Evolutionary conservation across 2,113 vertebrate genomes (phyloP).

Genomic region (Urocitellus parryii): DNA sequence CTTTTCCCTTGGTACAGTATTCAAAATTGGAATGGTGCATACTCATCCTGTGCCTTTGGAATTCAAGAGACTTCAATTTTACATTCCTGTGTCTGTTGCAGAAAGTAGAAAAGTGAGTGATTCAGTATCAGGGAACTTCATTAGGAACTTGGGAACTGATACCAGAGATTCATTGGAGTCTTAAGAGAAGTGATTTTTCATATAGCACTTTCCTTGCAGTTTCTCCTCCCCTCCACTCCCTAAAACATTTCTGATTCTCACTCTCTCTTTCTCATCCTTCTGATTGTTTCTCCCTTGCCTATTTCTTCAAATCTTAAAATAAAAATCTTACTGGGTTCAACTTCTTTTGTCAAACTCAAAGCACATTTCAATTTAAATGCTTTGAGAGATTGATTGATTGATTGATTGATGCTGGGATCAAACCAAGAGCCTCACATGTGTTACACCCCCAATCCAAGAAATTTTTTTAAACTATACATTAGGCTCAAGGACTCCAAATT

Average conservation of each 20-base stretch:
- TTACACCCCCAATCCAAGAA: neutral
- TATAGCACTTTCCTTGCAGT: neutral
- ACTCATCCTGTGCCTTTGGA: neutral
- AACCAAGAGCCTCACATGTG: neutral
- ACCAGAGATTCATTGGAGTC: neutral
- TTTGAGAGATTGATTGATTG: neutral
- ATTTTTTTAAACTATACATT: neutral
- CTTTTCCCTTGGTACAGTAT: too few relatives aligned
- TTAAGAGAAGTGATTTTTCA: constrained; percentile 13
- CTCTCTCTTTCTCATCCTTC: neutral
- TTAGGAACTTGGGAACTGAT: neutral
- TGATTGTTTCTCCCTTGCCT: neutral
- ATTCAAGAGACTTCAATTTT: neutral
- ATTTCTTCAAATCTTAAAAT: constrained; percentile 38
- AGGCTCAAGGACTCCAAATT: neutral
- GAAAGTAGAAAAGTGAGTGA: constrained; percentile 18
- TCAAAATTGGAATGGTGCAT: neutral
- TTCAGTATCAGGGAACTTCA: neutral
- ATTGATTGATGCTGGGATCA: neutral
- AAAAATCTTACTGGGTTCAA: constrained; percentile 21
- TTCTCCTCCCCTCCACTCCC: neutral
- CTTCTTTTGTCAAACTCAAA: constrained; percentile 50
- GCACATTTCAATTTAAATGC: constrained; percentile 24
- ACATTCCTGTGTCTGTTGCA: neutral
- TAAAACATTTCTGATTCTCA: neutral